Evolutionary conservation across 2,888 invertebrate genomes (phyloP).

Genomic region (Digitonthophagus gazella): DNA sequence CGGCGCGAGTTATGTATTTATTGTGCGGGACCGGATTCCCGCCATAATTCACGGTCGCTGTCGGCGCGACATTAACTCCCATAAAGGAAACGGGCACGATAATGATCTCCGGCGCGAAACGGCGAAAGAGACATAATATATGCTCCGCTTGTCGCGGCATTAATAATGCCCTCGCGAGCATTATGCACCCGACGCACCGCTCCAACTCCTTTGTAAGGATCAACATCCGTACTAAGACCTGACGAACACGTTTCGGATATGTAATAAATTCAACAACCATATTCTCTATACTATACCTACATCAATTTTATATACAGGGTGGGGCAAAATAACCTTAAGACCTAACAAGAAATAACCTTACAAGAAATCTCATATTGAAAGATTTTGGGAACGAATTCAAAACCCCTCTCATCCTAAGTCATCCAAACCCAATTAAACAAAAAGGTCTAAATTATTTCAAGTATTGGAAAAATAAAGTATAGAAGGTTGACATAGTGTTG

Average conservation of each 20-base stretch:
- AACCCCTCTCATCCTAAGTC: too few relatives aligned
- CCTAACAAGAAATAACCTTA: too few relatives aligned
- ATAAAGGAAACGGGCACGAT: constrained; percentile 15
- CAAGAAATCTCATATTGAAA: too few relatives aligned
- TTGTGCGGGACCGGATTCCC: constrained; percentile 21
- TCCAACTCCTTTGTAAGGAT: background rate
- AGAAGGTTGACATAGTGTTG: background rate
- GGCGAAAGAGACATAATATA: constrained; percentile 17
- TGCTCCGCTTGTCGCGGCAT: constrained; percentile 9
- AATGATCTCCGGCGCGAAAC: constrained; percentile 8
- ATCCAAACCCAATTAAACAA: too few relatives aligned
- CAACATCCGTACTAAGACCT: background rate
- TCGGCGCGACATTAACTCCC: constrained; percentile 13
- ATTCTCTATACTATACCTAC: background rate
- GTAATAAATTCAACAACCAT: background rate
- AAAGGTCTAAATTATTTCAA: background rate
- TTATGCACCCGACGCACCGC: background rate
- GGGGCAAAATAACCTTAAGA: too few relatives aligned
- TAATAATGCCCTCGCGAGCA: constrained; percentile 7
- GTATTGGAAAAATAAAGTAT: background rate
- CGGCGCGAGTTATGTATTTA: constrained; percentile 23
- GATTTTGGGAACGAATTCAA: too few relatives aligned
- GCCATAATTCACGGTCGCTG: constrained; percentile 20
- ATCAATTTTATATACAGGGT: background rate
- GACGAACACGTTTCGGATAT: background rate